Base-by-base conservation (phyloP, 2,888 invertebrate genomes). In the Trissolcus brochymenae region DNA sequence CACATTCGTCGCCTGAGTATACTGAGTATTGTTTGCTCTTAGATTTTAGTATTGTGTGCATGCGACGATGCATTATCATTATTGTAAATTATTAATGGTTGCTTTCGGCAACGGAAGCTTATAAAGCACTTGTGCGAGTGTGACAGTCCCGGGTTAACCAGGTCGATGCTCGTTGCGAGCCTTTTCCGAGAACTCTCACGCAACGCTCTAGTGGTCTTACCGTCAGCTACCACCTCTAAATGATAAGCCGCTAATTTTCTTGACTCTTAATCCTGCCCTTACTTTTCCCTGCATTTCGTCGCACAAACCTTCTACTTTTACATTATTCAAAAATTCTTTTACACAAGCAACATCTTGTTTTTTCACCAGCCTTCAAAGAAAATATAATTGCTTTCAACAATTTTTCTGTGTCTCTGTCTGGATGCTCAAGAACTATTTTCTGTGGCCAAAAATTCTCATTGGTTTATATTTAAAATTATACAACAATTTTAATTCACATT, bases 81-180 rank as follows among this genome's bases (percentile, higher is more conserved):
- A 68, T 68, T 75, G 55, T 68, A 68, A 68, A 68, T 68, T 75
- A 68, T 64, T 54, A 68, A 67, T 50, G 55, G 75, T 68, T 49
- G 49, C 67, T 68, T 75, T 75, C 64, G 54, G 21, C 64, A 59
- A 19, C 59, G 50, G 46, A 59, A 75, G 64, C 54, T 75, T 60
- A 64, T 68, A 59, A 64, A 75, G 57, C 64, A 50, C 57, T 75
- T 57, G 54, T 68, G 54, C 21, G 56, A 75, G 59, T 68, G 68
- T 68, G 68, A 75, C 75, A 68, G 75, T 50, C 54, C 53, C 62
- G 35, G 62, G 62, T 57, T 57, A 74, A 67, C 56, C 67, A 60
- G 67, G 61, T 74, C 73, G 53, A 67, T 62, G 73, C 62, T 35
- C 61, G 66, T 61, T 65, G 60, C 51, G 21, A 61, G 62, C 61